phyloP scores from a whole-genome alignment of 2,113 vertebrate genomes.

The Cinclus mexicanus region DNA sequence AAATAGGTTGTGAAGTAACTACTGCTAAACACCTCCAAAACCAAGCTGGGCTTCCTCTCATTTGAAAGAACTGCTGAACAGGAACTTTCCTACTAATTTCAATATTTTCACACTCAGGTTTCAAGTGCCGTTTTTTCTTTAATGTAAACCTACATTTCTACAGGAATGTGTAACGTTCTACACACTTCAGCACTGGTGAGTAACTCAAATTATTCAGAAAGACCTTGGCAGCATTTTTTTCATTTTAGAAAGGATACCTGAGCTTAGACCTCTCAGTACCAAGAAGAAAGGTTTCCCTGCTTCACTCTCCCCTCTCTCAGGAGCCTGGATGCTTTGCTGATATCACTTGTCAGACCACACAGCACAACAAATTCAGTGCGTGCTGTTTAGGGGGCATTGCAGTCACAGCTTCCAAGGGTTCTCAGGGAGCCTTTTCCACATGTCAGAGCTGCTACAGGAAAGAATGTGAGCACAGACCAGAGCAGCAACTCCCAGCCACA shows the following conservation, averaged over 20 bases:
- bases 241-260: background rate
- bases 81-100: background rate
- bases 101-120: background rate
- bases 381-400: background rate
- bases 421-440: background rate
- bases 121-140: background rate
- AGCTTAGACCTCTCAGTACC: background rate
- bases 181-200: background rate
- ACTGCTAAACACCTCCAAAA: background rate
- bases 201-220: background rate
- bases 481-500: background rate
- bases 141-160: background rate
- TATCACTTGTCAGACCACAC: background rate
- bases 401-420: background rate
- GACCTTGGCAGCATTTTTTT: background rate
- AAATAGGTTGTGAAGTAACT: background rate
- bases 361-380: background rate
- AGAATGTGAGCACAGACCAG: background rate
- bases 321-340: background rate
- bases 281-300: background rate
- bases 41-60: background rate
- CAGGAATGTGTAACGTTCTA: background rate
- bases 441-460: background rate
- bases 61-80: background rate
- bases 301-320: background rate